Base-by-base conservation (phyloP, 2,113 vertebrate species). In the Anguilla japonica region DNA sequence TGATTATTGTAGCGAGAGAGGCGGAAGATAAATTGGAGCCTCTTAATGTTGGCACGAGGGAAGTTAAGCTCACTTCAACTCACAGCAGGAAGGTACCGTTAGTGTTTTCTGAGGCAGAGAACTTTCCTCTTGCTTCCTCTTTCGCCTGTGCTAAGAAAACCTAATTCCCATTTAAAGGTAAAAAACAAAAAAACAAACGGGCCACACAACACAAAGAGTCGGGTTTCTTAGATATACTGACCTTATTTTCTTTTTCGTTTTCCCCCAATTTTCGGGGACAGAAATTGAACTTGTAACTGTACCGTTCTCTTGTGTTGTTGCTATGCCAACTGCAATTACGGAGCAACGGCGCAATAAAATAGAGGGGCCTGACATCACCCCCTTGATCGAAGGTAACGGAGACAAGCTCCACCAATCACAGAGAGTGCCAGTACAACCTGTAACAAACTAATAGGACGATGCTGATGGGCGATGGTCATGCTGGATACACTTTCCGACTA, bases 1-100 rank as follows among this genome's bases (percentile, higher is more conserved):
- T 86, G 85, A 67, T 79, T 86, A 86, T 67, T 86, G 57, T 41
- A 82, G 85, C 79, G n/a, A 46, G 85, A 71, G 79, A 81, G 50
- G 56, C 29, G 43, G 85, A 86, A 86, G 85, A 83, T 14, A 60
- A 83, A 60, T 63, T 39, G 53, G 41, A 41, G 79, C 14, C 79
- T 86, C 60, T 82, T 82, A 82, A 63, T 67, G 56, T 34, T n/a
- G 85, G 40, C 57, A 86, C 78, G 46, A 81, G 63, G 79, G 60
- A 46, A 67, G 79, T 86, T 67, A 81, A 82, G 50, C 80, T 56
- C 85, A 85, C 84, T 80, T 85, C 53, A 8, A 79, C 41, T 85
- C 84, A 50, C 84, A 85, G 78, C 78, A 41, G 84, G 84, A 85
- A 56, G 81, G 26, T 63, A 80, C 26, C 79, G 82, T 81, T 86